Conservation (phyloP, 2,797 vertebrate species). For the Fistularia tabacaria region DNA sequence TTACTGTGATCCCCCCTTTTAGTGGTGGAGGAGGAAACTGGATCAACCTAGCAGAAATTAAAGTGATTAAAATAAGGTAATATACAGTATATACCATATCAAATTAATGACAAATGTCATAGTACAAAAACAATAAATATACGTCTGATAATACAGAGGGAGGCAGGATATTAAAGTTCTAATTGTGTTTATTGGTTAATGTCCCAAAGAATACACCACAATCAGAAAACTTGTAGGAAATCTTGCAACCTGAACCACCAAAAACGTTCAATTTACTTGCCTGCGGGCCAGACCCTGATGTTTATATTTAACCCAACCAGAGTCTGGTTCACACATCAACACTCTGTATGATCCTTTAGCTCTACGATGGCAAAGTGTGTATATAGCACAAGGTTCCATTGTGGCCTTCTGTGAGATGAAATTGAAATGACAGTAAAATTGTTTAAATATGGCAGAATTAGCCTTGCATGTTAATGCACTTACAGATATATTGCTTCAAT, state of each 20-base stretch:
- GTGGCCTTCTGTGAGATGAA: conserved; percentile 57
- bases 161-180: too few species aligned
- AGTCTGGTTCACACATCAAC: conserved; percentile 74
- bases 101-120: too few species aligned
- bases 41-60: conserved; percentile 80
- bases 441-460: not conserved
- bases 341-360: conserved; percentile 75
- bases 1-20: conserved; percentile 93
- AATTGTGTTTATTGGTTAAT: too few species aligned
- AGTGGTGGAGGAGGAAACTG: conserved; percentile 93
- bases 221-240: not conserved
- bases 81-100: not conserved
- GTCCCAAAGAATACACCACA: too few species aligned
- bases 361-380: conserved; percentile 81
- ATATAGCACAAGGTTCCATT: conserved; percentile 65
- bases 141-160: too few species aligned
- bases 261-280: conserved; percentile 53
- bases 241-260: not conserved
- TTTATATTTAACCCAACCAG: conserved; percentile 79
- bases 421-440: conserved; percentile 7
- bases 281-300: conserved; percentile 79
- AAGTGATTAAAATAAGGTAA: conserved; percentile 8
- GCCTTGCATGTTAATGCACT: too few species aligned
- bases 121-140: too few species aligned
- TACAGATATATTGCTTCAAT: too few species aligned